A percentile compares a stretch with the other conserved stretches of the same genome.
Evolutionary conservation across 2,888 invertebrate species (phyloP).

Genomic region (Drosophila yooni): DNA sequence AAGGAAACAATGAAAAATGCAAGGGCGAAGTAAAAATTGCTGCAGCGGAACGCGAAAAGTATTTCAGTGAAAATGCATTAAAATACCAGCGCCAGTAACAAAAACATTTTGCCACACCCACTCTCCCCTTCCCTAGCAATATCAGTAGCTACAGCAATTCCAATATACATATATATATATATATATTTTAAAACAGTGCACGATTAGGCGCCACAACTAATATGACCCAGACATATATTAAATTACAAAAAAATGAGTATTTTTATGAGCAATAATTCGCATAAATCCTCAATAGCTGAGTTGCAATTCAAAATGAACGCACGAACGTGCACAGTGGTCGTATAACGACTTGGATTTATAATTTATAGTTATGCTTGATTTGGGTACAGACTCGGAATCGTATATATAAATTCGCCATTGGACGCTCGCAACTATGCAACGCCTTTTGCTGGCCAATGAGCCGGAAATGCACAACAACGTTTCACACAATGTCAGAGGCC

Average conservation of each 20-base stretch:
- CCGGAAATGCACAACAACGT: slow-evolving; percentile 63
- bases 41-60: slow-evolving; percentile 56
- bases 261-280: slow-evolving; percentile 63
- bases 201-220: slow-evolving; percentile 59
- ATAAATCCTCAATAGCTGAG: slow-evolving; percentile 60
- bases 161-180: not conserved
- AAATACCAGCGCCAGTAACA: slow-evolving; percentile 59
- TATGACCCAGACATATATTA: slow-evolving; percentile 10
- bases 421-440: slow-evolving; percentile 37
- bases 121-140: not conserved
- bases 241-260: slow-evolving; percentile 26
- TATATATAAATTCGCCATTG: slow-evolving; percentile 34
- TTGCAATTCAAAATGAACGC: slow-evolving; percentile 62
- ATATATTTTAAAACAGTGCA: slow-evolving; percentile 11
- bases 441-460: slow-evolving; percentile 65
- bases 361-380: slow-evolving; percentile 68
- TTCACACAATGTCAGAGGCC: slow-evolving; percentile 43
- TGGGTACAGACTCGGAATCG: slow-evolving; percentile 26
- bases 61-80: slow-evolving; percentile 75
- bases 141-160: not conserved
- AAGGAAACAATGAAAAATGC: slow-evolving; percentile 50
- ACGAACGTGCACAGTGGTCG: slow-evolving; percentile 39
- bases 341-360: slow-evolving; percentile 52
- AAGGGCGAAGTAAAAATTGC: slow-evolving; percentile 59
- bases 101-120: slow-evolving; percentile 24